Percentiles rank a stretch among this genome's conserved stretches.
phyloP scores from a whole-genome alignment of 2,113 vertebrate species.

The Taxidea taxus region DNA sequence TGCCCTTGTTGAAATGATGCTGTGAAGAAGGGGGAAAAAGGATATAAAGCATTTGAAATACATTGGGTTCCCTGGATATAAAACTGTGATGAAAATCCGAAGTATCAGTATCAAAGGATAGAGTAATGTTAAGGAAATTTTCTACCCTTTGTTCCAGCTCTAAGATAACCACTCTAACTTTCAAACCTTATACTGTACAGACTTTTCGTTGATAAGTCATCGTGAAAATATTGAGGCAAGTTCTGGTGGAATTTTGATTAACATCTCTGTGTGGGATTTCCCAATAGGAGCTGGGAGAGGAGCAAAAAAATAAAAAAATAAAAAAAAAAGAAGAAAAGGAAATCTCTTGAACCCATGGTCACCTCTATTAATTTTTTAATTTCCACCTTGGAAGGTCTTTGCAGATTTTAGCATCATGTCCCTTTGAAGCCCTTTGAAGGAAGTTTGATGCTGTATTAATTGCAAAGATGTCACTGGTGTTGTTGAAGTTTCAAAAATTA shows the following conservation, averaged over 20 bases:
- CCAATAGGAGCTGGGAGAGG: not conserved
- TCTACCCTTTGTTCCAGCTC: not conserved
- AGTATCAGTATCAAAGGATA: not conserved
- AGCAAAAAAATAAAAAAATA: not conserved
- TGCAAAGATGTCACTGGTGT: not conserved
- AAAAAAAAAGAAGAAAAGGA: not conserved
- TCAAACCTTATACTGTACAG: not conserved
- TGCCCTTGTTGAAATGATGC: not conserved
- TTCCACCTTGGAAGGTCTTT: constrained; percentile 5
- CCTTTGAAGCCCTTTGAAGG: not conserved
- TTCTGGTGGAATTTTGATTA: constrained; percentile 43
- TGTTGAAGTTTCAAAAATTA: constrained; percentile 31
- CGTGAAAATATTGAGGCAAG: not conserved
- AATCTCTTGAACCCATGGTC: not conserved
- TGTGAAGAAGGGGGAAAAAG: not conserved
- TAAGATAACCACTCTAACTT: not conserved
- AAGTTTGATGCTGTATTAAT: not conserved
- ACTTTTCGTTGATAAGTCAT: not conserved
- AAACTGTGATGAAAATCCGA: not conserved
- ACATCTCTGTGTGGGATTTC: constrained; percentile 48
- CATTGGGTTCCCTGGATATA: not conserved
- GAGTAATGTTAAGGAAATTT: not conserved
- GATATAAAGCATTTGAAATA: not conserved
- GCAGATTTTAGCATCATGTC: not conserved
- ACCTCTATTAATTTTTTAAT: constrained; percentile 61